Conservation (phyloP, 2,113 vertebrate genomes). For the Taurulus bubalis region DNA sequence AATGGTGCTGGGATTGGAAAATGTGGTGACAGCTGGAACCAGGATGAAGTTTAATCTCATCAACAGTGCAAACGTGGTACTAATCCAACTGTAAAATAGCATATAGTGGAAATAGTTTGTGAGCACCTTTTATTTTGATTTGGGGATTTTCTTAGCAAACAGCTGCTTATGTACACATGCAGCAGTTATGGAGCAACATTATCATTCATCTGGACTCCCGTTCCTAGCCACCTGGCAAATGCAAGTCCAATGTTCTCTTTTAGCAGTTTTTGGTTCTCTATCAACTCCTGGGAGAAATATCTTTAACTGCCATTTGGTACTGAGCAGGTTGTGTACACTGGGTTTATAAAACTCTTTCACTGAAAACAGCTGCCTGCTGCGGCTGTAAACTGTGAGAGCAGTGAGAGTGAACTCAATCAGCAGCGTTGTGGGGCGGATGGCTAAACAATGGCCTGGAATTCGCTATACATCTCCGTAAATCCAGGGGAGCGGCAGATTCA, state of each 20-base stretch:
- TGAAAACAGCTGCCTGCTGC: not conserved
- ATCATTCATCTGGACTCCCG: not conserved
- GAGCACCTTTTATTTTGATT: not conserved
- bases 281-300: not conserved
- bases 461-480: not conserved
- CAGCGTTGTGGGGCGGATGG: not conserved
- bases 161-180: not conserved
- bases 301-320: not conserved
- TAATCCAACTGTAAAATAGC: constrained; percentile 11
- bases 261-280: not conserved
- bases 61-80: not conserved
- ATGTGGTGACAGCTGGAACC: not conserved
- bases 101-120: not conserved
- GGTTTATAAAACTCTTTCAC: not conserved
- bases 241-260: not conserved
- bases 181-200: not conserved
- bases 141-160: not conserved
- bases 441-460: not conserved
- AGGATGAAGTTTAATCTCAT: constrained; percentile 6
- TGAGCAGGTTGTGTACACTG: no score
- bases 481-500: not conserved
- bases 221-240: not conserved
- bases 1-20: not conserved
- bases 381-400: not conserved
- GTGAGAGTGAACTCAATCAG: not conserved